Percentiles rank a stretch among this genome's conserved stretches.
Evolutionary conservation across 2,888 invertebrate species (phyloP).

Genomic region (Lasioglossum figueresi): DNA sequence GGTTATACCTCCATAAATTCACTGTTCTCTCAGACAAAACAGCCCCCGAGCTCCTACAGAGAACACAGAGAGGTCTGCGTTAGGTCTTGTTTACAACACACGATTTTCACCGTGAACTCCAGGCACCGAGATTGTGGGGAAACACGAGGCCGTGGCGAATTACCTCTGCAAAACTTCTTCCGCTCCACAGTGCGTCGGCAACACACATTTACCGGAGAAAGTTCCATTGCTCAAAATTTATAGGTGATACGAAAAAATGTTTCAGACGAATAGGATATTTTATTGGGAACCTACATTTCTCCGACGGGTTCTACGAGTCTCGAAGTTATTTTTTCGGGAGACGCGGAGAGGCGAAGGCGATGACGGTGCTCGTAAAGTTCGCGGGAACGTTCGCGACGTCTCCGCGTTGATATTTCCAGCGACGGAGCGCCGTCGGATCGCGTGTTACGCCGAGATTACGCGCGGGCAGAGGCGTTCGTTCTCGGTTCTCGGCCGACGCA

Average conservation of each 20-base stretch:
- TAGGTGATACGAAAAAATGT: too few species aligned
- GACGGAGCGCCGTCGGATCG: neutral
- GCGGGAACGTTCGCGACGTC: slow-evolving; percentile 13
- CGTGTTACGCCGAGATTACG: slow-evolving; percentile 35
- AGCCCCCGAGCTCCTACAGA: neutral
- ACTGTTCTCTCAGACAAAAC: neutral
- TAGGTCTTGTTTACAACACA: neutral
- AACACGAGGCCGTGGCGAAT: neutral
- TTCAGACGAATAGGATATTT: too few species aligned
- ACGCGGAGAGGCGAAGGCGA: neutral
- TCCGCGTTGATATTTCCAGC: neutral
- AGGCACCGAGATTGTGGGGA: neutral
- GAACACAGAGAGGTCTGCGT: neutral
- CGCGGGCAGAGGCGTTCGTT: neutral
- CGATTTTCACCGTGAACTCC: neutral
- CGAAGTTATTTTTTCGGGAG: neutral
- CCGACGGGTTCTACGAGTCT: neutral
- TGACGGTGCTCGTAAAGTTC: neutral
- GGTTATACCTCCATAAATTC: slow-evolving; percentile 3
- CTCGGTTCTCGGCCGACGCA: neutral
- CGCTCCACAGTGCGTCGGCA: too few species aligned
- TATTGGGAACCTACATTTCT: too few species aligned
- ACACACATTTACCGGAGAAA: too few species aligned
- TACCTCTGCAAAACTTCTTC: neutral
- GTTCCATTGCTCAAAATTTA: too few species aligned